Evolutionary conservation across 2,888 invertebrate genomes (phyloP).

Genomic region (Sarcophaga caerulescens): DNA sequence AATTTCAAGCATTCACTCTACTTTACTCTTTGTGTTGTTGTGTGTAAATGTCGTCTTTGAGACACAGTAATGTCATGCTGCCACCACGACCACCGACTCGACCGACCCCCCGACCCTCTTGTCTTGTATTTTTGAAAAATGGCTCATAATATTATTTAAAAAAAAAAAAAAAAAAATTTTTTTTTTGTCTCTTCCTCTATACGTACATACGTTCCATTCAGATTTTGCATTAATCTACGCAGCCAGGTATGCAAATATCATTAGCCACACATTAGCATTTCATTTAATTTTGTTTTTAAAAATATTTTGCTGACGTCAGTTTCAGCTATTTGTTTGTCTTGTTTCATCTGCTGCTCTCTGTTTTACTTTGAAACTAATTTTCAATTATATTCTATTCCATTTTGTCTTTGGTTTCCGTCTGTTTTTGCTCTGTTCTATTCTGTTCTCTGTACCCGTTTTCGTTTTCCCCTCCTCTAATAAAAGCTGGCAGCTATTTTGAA

Average conservation of each 20-base stretch:
- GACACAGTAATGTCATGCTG: too few species aligned
- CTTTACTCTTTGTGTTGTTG: too few species aligned
- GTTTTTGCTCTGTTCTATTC: too few species aligned
- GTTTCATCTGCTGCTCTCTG: conserved; percentile 1
- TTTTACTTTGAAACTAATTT: not conserved
- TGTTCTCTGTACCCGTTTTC: too few species aligned
- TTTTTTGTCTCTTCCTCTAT: conserved; percentile 43
- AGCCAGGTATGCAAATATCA: conserved; percentile 54
- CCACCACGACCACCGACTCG: too few species aligned
- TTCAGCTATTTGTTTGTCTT: conserved; percentile 60
- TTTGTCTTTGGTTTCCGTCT: not conserved
- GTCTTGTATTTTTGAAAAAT: not conserved
- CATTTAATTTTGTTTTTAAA: conserved; percentile 14
- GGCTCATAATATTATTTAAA: too few species aligned
- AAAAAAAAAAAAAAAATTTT: not conserved
- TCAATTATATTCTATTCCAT: not conserved
- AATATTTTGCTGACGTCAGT: conserved; percentile 71
- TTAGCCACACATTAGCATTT: conserved; percentile 7
- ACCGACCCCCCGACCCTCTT: not conserved
- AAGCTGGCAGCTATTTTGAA: conserved; percentile 57
- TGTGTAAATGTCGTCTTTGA: too few species aligned
- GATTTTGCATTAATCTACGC: not conserved
- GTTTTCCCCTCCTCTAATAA: too few species aligned
- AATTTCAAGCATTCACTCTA: too few species aligned
- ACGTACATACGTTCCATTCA: not conserved